phyloP scores from a whole-genome alignment of 2,797 vertebrate genomes.

The Eulemur coronatus region DNA sequence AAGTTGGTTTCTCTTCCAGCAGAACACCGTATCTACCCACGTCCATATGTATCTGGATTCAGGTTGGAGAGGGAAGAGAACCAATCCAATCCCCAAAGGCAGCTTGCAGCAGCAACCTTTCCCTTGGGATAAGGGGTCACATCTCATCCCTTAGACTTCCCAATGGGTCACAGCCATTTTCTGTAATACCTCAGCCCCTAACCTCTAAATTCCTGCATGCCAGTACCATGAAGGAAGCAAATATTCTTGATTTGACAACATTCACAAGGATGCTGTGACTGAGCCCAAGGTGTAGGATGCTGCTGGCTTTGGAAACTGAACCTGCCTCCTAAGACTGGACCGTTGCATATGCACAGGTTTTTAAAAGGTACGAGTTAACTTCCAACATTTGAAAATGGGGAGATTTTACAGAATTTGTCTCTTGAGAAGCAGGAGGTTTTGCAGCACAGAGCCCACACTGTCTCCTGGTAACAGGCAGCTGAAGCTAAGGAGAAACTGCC shows the following conservation, averaged over 20 bases:
- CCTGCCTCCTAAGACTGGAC: neutral
- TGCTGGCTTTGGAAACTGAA: neutral
- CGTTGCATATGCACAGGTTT: neutral
- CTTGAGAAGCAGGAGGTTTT: neutral
- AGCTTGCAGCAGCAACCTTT: neutral
- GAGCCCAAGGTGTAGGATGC: neutral
- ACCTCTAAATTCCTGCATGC: neutral
- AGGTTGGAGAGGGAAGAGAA: neutral
- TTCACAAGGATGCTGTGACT: neutral
- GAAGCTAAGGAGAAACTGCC: neutral
- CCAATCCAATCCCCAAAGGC: accelerated
- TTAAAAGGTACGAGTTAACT: no score
- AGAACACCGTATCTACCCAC: neutral
- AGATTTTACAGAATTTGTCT: neutral
- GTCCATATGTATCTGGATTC: accelerated
- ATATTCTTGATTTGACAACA: neutral
- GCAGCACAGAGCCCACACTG: accelerated
- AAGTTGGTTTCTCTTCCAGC: neutral
- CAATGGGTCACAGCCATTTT: neutral
- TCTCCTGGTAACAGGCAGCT: accelerated
- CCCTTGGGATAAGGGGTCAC: neutral
- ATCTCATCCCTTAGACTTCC: neutral
- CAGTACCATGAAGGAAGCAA: accelerated
- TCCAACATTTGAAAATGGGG: neutral
- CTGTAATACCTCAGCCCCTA: no score